Conservation (phyloP, 2,797 vertebrate genomes). For the Tragopan temminckii region DNA sequence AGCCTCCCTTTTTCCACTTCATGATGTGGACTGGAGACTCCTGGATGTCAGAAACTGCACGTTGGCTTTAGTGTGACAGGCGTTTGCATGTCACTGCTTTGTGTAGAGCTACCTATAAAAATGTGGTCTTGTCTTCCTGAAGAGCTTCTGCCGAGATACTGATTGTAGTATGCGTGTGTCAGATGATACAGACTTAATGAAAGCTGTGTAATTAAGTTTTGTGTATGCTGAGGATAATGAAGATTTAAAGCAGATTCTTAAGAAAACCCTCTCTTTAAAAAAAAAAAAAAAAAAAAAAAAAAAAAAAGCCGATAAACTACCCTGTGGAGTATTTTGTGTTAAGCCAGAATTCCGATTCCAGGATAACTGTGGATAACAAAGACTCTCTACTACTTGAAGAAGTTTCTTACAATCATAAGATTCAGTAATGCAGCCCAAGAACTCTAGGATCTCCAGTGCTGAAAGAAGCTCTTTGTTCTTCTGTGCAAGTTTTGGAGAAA, state of each 20-base stretch:
- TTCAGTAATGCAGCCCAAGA: neutral
- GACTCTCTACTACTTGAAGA: neutral
- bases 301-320: neutral
- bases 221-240: neutral
- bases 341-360: neutral
- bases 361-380: neutral
- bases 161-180: fast-evolving
- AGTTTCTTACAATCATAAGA: neutral
- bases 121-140: neutral
- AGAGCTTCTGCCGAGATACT: neutral
- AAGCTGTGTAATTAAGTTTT: neutral
- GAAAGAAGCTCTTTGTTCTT: neutral
- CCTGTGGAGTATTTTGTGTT: neutral
- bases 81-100: fast-evolving
- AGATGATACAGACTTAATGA: neutral
- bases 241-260: neutral
- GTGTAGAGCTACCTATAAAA: neutral
- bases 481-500: neutral
- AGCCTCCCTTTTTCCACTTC: neutral
- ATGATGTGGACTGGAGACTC: neutral
- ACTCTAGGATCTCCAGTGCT: neutral
- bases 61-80: neutral
- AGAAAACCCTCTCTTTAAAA: neutral
- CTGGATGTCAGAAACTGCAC: fast-evolving
- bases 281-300: neutral